Evolutionary conservation across 1,140 invertebrate genomes (phyloP).

Genomic region (Magallana gigas): DNA sequence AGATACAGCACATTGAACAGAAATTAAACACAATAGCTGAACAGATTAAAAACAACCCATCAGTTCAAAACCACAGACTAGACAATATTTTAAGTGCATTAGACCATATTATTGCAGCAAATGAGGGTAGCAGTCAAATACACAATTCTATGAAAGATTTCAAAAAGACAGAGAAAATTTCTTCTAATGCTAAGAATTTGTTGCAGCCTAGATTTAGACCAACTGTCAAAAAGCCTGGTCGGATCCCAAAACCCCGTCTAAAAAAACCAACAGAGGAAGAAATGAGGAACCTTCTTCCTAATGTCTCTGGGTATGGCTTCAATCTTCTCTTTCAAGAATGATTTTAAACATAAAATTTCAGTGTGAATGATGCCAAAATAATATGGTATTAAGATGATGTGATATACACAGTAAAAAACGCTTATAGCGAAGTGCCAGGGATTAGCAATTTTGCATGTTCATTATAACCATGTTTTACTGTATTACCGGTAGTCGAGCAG

Average conservation of each 20-base stretch:
- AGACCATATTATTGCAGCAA: constrained; percentile 21
- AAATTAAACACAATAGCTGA: constrained; percentile 28
- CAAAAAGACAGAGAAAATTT: constrained; percentile 34
- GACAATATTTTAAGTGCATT: constrained; percentile 8
- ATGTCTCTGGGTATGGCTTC: not conserved
- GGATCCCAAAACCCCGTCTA: not conserved
- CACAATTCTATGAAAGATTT: constrained; percentile 1
- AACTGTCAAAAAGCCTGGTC: constrained; percentile 10
- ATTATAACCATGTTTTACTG: no score
- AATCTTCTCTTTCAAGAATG: not conserved
- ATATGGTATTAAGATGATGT: no score
- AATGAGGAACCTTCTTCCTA: constrained; percentile 28
- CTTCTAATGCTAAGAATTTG: constrained; percentile 30
- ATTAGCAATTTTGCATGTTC: no score
- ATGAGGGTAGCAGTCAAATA: constrained; percentile 8
- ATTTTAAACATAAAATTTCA: not conserved
- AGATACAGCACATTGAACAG: constrained; percentile 12
- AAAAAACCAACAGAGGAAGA: constrained; percentile 28
- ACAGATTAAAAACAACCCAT: constrained; percentile 21
- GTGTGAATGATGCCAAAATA: no score
- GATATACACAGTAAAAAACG: no score
- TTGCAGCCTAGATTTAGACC: constrained; percentile 20
- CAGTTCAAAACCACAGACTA: constrained; percentile 6
- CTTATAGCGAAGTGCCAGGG: no score
- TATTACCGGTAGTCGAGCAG: no score